phyloP scores from a whole-genome alignment of 2,797 vertebrate genomes.

The Tapera naevia region DNA sequence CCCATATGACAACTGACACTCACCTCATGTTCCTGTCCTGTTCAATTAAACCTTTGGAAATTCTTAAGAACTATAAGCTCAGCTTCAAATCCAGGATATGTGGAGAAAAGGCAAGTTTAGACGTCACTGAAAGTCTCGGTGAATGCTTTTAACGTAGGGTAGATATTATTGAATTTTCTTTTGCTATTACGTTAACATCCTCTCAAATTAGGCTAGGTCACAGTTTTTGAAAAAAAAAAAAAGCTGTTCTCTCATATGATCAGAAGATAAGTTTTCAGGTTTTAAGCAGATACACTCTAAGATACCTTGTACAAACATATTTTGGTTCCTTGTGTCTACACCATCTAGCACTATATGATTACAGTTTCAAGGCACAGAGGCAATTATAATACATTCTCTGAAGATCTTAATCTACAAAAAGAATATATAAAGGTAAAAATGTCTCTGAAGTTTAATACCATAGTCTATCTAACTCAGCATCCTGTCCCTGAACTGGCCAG shows the following conservation, averaged over 20 bases:
- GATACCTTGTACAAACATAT: background rate
- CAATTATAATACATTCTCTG: constrained; percentile 16
- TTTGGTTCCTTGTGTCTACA: constrained; percentile 7
- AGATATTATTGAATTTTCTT: background rate
- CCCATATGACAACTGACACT: background rate
- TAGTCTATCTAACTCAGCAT: background rate
- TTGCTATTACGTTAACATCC: background rate
- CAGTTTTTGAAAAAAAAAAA: background rate
- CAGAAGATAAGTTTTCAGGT: background rate
- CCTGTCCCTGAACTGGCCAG: background rate
- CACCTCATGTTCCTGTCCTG: background rate
- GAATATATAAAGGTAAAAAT: constrained; percentile 3
- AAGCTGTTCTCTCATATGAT: background rate
- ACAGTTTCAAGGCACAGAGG: background rate
- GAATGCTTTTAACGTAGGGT: background rate
- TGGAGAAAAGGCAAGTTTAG: background rate
- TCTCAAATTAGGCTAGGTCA: background rate
- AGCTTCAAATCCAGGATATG: background rate
- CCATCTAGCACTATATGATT: background rate
- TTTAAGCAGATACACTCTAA: background rate
- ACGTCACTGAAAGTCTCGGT: background rate
- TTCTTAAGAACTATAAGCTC: background rate
- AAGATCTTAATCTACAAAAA: constrained; percentile 20
- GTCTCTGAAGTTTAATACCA: background rate
- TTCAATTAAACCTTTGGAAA: background rate